phyloP scores from a whole-genome alignment of 2,888 invertebrate species.

The Serrognathus titanus region DNA sequence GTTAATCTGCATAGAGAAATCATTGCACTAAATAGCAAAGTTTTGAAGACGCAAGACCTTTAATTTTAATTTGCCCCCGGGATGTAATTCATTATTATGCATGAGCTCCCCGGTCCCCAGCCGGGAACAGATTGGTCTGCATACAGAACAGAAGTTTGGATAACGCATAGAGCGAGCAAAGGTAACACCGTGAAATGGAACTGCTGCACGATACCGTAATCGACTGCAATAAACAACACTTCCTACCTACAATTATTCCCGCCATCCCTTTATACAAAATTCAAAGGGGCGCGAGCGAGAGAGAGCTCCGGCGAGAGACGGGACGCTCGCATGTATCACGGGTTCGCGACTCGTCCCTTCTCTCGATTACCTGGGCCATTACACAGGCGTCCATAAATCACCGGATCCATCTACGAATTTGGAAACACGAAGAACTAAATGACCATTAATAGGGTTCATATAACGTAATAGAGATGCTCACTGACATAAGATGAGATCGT shows the following conservation, averaged over 20 bases:
- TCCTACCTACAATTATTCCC: constrained; percentile 28
- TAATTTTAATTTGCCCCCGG: constrained; percentile 53
- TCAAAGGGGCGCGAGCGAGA: constrained; percentile 16
- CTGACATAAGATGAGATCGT: neutral
- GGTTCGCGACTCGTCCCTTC: constrained; percentile 6
- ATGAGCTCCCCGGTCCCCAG: constrained; percentile 47
- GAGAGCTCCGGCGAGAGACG: neutral
- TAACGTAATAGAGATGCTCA: constrained; percentile 13
- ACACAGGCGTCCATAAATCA: constrained; percentile 22
- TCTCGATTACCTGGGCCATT: constrained; percentile 26
- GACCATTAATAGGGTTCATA: constrained; percentile 20
- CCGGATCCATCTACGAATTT: constrained; percentile 21
- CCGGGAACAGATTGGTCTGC: constrained; percentile 48
- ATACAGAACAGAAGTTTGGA: constrained; percentile 48
- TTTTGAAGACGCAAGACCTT: constrained; percentile 50
- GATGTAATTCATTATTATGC: constrained; percentile 54
- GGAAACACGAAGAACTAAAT: constrained; percentile 26
- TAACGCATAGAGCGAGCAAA: constrained; percentile 35
- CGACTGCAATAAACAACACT: constrained; percentile 22
- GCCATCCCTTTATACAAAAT: constrained; percentile 27
- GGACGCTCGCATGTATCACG: neutral
- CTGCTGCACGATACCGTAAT: constrained; percentile 26
- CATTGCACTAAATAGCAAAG: constrained; percentile 52
- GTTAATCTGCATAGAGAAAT: constrained; percentile 50
- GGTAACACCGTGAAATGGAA: constrained; percentile 42